Conservation (phyloP, 2,888 invertebrate genomes). For the Sisyra nigra region DNA sequence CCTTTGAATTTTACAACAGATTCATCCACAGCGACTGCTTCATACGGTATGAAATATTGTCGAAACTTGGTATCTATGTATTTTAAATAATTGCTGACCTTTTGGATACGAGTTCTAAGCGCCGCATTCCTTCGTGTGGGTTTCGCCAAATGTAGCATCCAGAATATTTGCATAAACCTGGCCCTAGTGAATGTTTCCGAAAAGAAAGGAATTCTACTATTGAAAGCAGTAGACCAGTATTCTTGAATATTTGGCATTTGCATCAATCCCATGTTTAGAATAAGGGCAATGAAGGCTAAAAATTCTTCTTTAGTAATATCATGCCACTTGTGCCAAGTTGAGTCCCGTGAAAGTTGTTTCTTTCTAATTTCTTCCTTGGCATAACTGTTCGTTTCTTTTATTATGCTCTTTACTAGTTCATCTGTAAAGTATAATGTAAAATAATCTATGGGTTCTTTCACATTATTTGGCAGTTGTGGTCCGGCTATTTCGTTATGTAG, state of each 20-base stretch:
- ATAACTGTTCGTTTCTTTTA: constrained; percentile 8
- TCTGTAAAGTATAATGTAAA: constrained; percentile 10
- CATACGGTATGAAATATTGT: constrained; percentile 11
- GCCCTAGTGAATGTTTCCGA: not conserved
- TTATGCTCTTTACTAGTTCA: constrained; percentile 7
- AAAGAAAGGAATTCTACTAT: not conserved
- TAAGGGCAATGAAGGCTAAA: constrained; percentile 11
- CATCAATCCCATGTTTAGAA: not conserved
- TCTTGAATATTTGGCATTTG: not conserved
- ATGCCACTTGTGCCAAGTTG: constrained; percentile 12
- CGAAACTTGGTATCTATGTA: constrained; percentile 12
- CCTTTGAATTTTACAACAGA: constrained; percentile 11
- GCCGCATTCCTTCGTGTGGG: not conserved
- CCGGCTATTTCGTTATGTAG: not conserved
- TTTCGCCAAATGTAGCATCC: constrained; percentile 6
- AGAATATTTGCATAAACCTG: not conserved
- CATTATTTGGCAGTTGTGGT: constrained; percentile 10
- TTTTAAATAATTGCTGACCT: constrained; percentile 10
- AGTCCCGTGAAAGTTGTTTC: constrained; percentile 8
- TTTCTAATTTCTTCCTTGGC: constrained; percentile 8
- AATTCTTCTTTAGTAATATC: constrained; percentile 12
- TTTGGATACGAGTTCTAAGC: constrained; percentile 5
- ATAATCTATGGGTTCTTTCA: constrained; percentile 11
- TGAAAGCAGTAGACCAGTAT: not conserved
- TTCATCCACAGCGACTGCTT: constrained; percentile 11